A percentile compares a stretch with the other conserved stretches of the same genome.
Evolutionary conservation across 2,888 invertebrate genomes (phyloP).

Genomic region (Hipparchia sbordonii): DNA sequence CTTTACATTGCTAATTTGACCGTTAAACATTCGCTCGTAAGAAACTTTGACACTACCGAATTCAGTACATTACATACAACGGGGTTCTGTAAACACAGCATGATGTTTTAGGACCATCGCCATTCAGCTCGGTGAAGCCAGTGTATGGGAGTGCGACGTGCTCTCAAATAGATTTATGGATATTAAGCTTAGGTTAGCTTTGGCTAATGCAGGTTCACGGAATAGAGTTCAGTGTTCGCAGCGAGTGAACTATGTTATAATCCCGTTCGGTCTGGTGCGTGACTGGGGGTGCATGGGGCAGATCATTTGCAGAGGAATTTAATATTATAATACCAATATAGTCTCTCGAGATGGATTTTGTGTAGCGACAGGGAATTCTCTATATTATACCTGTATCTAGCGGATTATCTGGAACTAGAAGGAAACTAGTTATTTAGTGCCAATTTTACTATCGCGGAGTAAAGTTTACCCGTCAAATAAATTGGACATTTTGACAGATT

Average conservation of each 20-base stretch:
- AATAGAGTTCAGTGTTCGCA: not conserved
- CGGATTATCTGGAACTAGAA: no score
- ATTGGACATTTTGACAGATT: no score
- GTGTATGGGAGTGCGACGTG: conserved; percentile 16
- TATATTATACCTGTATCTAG: no score
- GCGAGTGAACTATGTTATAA: conserved; percentile 3
- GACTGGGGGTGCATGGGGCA: not conserved
- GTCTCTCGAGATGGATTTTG: not conserved
- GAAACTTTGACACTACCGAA: no score
- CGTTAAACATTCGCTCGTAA: no score
- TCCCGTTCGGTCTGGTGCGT: conserved; percentile 2
- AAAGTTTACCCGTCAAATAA: no score
- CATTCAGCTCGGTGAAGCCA: conserved; percentile 19
- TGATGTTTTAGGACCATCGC: conserved; percentile 24
- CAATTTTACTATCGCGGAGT: no score
- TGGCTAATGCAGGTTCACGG: conserved; percentile 15
- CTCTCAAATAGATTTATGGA: conserved; percentile 27
- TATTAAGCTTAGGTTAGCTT: conserved; percentile 22
- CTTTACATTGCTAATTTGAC: no score
- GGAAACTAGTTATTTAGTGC: no score
- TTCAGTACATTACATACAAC: not conserved
- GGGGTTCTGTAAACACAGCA: conserved; percentile 3
- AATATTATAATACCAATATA: not conserved
- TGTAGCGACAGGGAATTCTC: not conserved
- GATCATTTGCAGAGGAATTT: not conserved